Conservation (phyloP, 2,113 vertebrate species). For the Rostratula benghalensis region DNA sequence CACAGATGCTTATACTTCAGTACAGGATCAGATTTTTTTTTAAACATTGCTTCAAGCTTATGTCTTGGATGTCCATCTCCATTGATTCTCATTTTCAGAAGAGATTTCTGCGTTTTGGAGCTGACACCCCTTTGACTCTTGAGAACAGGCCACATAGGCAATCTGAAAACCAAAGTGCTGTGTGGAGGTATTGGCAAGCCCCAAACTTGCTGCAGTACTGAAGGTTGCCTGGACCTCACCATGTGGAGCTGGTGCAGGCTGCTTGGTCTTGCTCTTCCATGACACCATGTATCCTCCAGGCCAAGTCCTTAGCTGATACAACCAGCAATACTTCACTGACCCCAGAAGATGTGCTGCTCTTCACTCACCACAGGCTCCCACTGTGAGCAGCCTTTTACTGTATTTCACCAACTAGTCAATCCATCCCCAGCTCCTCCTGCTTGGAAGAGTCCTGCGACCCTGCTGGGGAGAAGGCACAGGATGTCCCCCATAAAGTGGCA, state of each 20-base stretch:
- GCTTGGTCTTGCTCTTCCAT: neutral
- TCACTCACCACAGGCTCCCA: neutral
- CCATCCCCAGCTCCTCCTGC: neutral
- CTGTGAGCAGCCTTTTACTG: neutral
- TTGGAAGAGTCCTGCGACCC: neutral
- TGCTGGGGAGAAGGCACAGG: neutral
- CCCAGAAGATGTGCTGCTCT: neutral
- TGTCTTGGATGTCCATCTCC: neutral
- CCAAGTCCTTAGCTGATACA: neutral
- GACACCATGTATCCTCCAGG: fast-evolving
- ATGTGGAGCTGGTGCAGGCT: neutral
- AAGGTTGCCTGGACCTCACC: neutral
- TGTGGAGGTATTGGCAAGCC: neutral
- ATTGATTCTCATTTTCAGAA: neutral
- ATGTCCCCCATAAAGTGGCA: neutral
- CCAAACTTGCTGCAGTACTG: neutral
- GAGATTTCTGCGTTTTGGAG: neutral
- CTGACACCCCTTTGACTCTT: neutral
- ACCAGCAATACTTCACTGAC: neutral
- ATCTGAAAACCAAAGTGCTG: neutral
- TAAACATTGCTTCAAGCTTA: neutral
- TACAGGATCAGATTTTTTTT: neutral
- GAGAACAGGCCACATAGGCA: neutral
- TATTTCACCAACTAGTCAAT: neutral
- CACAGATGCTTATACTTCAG: neutral